These are phyloP conservation scores for Troides oblongomaculatus DNA, from an alignment of 2,888 invertebrate species.

Conservation along the genomic window DNA sequence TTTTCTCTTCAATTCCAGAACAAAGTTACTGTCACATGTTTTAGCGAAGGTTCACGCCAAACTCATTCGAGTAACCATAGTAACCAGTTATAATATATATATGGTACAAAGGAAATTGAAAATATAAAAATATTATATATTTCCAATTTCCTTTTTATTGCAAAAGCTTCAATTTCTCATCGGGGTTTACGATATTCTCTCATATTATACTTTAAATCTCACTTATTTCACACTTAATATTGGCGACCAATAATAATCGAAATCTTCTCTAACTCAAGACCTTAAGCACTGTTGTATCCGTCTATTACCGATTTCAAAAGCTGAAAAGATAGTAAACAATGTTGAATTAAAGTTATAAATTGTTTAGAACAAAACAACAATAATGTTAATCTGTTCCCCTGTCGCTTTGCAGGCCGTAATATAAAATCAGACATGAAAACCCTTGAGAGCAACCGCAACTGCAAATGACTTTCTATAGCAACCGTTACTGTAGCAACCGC, in stretches of 20 bases:
- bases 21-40: constrained; percentile 10
- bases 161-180: not conserved
- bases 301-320: not conserved
- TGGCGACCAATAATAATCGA: not conserved
- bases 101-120: not conserved
- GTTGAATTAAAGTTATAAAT: too few relatives aligned
- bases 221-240: not conserved
- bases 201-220: not conserved
- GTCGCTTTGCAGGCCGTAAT: too few relatives aligned
- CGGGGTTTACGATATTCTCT: not conserved
- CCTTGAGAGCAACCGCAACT: too few relatives aligned
- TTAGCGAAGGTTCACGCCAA: constrained; percentile 6
- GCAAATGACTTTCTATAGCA: too few relatives aligned
- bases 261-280: too few relatives aligned
- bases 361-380: too few relatives aligned
- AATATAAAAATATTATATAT: not conserved
- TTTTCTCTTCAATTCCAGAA: not conserved
- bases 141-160: not conserved
- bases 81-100: not conserved
- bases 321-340: too few relatives aligned
- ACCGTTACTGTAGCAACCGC: too few relatives aligned
- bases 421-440: too few relatives aligned
- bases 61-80: constrained; percentile 8
- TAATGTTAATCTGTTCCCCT: too few relatives aligned
- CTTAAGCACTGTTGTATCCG: not conserved